Percentiles rank a stretch among this genome's conserved stretches.
Evolutionary conservation across 1,140 invertebrate genomes (phyloP).

Genomic region (Caerostris extrusa): DNA sequence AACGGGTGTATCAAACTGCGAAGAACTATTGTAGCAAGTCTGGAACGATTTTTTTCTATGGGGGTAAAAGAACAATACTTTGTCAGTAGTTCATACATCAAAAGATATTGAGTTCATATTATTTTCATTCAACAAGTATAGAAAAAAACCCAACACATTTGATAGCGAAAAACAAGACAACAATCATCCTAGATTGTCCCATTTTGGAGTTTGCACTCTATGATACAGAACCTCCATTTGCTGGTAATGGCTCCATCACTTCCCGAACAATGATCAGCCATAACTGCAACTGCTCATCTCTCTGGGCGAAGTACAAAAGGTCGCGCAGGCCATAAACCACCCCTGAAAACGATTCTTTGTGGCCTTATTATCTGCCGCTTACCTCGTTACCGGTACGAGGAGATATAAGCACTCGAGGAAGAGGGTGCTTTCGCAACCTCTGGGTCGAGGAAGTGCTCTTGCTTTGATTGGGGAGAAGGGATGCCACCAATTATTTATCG

Average conservation of each 20-base stretch:
- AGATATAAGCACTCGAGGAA: neutral
- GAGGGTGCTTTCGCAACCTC: neutral
- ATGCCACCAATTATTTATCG: slow-evolving; percentile 33
- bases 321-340: slow-evolving; percentile 2
- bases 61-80: too few relatives aligned
- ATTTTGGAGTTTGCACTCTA: neutral
- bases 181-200: neutral
- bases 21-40: too few relatives aligned
- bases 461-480: neutral
- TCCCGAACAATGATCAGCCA: slow-evolving; percentile 3
- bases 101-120: neutral
- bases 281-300: slow-evolving; percentile 3
- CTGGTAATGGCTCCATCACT: slow-evolving; percentile 17
- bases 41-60: too few relatives aligned
- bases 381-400: neutral
- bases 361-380: neutral
- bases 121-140: slow-evolving; percentile 3
- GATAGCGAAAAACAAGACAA: neutral
- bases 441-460: neutral
- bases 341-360: slow-evolving; percentile 2
- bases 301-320: neutral
- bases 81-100: too few relatives aligned
- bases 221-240: neutral
- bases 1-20: too few relatives aligned
- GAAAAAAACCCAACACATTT: neutral